Conservation (phyloP, 1,140 invertebrate species). For the Dendrolimus kikuchii region DNA sequence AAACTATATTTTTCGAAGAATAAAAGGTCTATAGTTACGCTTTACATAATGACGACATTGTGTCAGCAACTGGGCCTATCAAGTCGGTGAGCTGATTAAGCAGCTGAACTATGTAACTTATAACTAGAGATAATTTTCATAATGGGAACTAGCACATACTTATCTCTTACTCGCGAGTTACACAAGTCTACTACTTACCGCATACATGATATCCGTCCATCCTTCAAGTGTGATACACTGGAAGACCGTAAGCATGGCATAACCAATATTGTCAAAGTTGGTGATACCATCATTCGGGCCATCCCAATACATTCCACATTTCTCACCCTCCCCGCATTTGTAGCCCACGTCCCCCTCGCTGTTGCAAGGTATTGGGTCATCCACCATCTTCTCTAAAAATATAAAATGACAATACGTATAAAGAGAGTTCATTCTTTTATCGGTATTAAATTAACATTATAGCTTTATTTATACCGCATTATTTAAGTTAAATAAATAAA, state of each 20-base stretch:
- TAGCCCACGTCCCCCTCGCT: constrained; percentile 82
- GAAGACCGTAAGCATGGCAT: constrained; percentile 99
- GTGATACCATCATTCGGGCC: constrained; percentile 97
- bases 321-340: constrained; percentile 75
- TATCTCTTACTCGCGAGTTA: too few relatives aligned
- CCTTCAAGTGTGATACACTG: constrained; percentile 99
- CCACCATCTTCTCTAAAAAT: constrained; percentile 72
- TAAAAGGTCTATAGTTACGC: too few relatives aligned
- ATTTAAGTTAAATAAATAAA: too few relatives aligned
- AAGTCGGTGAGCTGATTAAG: too few relatives aligned
- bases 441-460: neutral
- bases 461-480: neutral
- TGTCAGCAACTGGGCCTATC: too few relatives aligned
- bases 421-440: neutral
- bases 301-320: constrained; percentile 83
- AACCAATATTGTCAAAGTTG: constrained; percentile 99
- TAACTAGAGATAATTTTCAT: too few relatives aligned
- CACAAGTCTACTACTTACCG: constrained; percentile 73
- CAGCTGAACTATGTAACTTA: too few relatives aligned
- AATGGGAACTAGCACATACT: too few relatives aligned
- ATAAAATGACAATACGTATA: neutral
- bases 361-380: constrained; percentile 78
- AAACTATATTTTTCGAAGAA: too few relatives aligned
- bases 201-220: constrained; percentile 97
- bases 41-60: too few relatives aligned